Percentiles rank a stretch among this genome's conserved stretches.
These are phyloP conservation scores for Pao palembangensis DNA, from an alignment of 2,113 vertebrate genomes.

Conservation along the genomic window DNA sequence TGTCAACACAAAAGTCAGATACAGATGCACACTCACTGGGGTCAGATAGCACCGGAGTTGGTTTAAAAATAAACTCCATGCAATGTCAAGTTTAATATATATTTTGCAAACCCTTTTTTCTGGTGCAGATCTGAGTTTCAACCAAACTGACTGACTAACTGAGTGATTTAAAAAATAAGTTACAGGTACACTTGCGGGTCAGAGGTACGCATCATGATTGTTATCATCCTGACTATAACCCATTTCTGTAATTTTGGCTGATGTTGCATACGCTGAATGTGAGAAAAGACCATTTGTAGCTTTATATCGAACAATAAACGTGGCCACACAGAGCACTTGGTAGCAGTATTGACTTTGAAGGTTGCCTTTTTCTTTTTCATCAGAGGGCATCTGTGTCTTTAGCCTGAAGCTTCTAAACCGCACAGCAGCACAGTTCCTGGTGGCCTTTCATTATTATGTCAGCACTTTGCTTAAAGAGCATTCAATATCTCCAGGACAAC, in stretches of 20 bases:
- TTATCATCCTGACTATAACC: conserved; percentile 44
- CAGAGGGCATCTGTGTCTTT: conserved; percentile 53
- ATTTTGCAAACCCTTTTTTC: conserved; percentile 21
- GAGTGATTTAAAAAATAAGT: conserved; percentile 62
- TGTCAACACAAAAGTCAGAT: conserved; percentile 62
- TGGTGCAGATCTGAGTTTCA: conserved; percentile 3
- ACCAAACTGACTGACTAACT: conserved; percentile 48
- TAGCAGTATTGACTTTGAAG: conserved; percentile 64
- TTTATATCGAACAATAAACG: conserved; percentile 58
- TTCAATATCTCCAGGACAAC: conserved; percentile 71
- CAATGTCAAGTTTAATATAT: conserved; percentile 58
- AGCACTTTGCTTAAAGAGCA: conserved; percentile 74
- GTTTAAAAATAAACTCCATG: conserved; percentile 73
- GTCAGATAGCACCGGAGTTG: conserved; percentile 58
- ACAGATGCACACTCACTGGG: conserved; percentile 40
- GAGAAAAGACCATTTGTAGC: conserved; percentile 47
- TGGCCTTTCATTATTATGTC: conserved; percentile 78
- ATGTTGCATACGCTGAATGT: conserved; percentile 26
- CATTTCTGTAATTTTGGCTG: conserved; percentile 15
- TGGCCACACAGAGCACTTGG: conserved; percentile 56
- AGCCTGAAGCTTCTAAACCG: conserved; percentile 56
- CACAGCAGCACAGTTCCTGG: conserved; percentile 48
- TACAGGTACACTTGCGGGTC: conserved; percentile 39
- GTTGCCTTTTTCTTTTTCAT: conserved; percentile 58
- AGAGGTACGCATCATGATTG: conserved; percentile 42